Evolutionary conservation across 2,888 invertebrate species (phyloP), one percentile per base, ranked within the genome.

Genomic region (Gerris lacustris): DNA sequence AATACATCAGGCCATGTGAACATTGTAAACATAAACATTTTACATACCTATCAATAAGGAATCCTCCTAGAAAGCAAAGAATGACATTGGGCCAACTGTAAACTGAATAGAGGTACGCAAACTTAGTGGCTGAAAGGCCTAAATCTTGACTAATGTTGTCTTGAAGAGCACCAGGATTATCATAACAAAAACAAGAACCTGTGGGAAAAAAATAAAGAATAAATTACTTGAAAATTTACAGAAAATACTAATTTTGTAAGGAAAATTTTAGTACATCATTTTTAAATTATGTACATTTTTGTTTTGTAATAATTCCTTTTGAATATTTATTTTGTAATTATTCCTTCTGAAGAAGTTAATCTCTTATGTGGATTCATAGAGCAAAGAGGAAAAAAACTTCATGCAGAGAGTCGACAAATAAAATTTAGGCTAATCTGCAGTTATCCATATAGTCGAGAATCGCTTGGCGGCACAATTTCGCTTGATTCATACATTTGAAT

Each of bases 21-120:
- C 9, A 55, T 55, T 11, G 55, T 55, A 55, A 55, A 11, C 9
- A 55, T 9, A 55, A 5, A 9, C 1, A 55, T 11, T 1, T 18
- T 9, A 64, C 43, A 77, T 79, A 88, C 88, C 90, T 87, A 83
- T 98, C 97, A 78, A 98, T 87, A 72, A 98, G 86, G 82, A 94
- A 96, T 76, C 98, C 97, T 66, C 97, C 98, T 79, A 98, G 87
- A 81, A 97, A 95, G 81, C 96, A 96, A 72, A 97, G 83, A 72
- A 97, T 83, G 5, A 96, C 92, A 85, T 98, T 98, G 45, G 98
- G 98, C 96, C 96, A 98, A 0, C 96, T 96, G 81, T 98, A 98
- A 80, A 94, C 88, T 6, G 92, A 91, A 82, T 98, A 98, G 67
- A 98, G 84, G 73, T 90, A 83, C 74, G 92, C 89, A 84, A 92